Conservation (phyloP, 2,888 invertebrate genomes). For the Pristionchus mayeri region DNA sequence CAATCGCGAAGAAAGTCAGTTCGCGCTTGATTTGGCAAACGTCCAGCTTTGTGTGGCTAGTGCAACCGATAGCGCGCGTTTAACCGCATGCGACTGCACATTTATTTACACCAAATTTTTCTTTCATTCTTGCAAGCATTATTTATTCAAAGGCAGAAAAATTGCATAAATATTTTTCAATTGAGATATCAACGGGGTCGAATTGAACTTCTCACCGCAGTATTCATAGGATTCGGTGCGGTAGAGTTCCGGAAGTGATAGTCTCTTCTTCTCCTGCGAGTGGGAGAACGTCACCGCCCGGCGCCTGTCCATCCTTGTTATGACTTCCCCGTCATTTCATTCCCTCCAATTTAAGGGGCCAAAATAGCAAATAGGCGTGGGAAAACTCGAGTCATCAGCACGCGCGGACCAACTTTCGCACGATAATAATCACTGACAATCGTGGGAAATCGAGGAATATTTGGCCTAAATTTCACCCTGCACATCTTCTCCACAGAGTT, state of each 20-base stretch:
- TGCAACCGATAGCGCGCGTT: neutral
- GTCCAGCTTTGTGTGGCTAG: neutral
- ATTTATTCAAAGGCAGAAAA: neutral
- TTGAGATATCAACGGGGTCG: neutral
- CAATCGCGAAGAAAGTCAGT: neutral
- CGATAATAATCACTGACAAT: too few relatives aligned
- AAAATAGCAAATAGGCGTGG: neutral
- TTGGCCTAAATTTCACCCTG: too few relatives aligned
- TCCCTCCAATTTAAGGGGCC: neutral
- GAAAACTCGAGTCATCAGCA: too few relatives aligned
- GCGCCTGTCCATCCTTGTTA: neutral
- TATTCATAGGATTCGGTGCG: slow-evolving; percentile 47
- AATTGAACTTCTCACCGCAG: slow-evolving; percentile 37
- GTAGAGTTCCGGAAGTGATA: slow-evolving; percentile 51
- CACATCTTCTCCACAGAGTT: too few relatives aligned
- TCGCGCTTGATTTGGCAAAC: neutral
- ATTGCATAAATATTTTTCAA: neutral
- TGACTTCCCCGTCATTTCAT: neutral
- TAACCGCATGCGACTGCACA: neutral
- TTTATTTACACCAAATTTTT: neutral
- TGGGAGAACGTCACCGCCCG: slow-evolving; percentile 34
- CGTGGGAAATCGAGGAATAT: too few relatives aligned
- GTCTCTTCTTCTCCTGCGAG: slow-evolving; percentile 30
- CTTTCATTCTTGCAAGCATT: too few relatives aligned
- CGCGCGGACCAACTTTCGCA: too few relatives aligned